A percentile compares a stretch with the other conserved stretches of the same genome.
These are phyloP conservation scores for Glaucomys volans DNA, from an alignment of 2,113 vertebrate genomes.

Conservation along the genomic window DNA sequence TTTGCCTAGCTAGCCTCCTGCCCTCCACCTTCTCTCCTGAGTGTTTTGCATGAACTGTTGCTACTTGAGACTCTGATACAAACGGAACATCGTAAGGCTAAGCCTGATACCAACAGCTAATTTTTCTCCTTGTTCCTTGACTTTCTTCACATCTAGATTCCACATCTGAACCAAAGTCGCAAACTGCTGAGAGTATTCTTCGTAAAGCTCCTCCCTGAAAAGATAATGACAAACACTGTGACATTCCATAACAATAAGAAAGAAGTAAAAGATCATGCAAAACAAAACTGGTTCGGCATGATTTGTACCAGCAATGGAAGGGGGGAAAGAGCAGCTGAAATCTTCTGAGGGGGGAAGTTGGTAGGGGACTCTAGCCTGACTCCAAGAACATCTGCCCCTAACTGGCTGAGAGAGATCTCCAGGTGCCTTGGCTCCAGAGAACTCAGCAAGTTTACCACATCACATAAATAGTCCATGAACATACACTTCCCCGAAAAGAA, in stretches of 20 bases:
- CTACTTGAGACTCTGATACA: not conserved
- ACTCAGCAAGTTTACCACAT: not conserved
- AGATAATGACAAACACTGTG: slow-evolving; percentile 25
- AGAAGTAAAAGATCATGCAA: not conserved
- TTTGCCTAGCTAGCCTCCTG: not conserved
- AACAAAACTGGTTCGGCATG: not conserved
- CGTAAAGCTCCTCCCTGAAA: slow-evolving; percentile 90
- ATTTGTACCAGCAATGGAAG: not conserved
- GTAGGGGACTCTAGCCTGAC: not conserved
- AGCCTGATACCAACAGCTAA: slow-evolving; percentile 86
- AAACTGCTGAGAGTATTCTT: slow-evolving; percentile 79
- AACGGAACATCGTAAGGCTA: not conserved
- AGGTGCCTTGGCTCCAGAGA: not conserved
- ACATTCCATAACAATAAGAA: not conserved
- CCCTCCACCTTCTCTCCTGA: not conserved
- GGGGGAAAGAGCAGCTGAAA: not conserved
- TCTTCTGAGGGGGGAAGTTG: not conserved
- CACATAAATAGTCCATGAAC: not conserved
- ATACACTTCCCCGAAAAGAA: not conserved
- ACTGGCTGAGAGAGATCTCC: not conserved
- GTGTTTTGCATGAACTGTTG: not conserved
- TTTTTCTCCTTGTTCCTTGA: slow-evolving; percentile 84
- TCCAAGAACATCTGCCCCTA: not conserved
- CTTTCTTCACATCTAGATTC: slow-evolving; percentile 87
- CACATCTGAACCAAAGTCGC: slow-evolving; percentile 85